Conservation (phyloP, 2,888 invertebrate species). For the Atethmia centrago region DNA sequence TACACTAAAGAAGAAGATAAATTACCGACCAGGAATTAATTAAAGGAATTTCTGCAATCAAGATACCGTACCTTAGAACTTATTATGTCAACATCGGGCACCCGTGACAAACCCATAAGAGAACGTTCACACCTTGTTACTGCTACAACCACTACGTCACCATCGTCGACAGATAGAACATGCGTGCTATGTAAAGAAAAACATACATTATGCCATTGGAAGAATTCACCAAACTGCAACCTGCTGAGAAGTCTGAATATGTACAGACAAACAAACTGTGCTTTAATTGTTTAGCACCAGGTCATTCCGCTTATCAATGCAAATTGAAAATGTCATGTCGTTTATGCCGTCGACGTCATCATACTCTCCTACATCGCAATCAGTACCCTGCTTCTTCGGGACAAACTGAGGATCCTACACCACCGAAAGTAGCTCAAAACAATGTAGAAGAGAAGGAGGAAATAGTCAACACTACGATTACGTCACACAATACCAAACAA, state of each 20-base stretch:
- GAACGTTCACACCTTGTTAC: not conserved
- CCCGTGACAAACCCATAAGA: too few relatives aligned
- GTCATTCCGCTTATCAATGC: too few relatives aligned
- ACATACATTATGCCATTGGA: too few relatives aligned
- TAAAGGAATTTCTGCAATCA: conserved; percentile 8
- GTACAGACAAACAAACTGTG: conserved; percentile 14
- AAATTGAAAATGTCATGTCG: too few relatives aligned
- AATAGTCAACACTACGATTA: conserved; percentile 9
- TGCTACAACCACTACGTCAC: too few relatives aligned
- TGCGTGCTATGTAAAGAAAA: conserved; percentile 3
- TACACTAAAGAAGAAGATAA: too few relatives aligned
- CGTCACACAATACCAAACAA: conserved; percentile 17
- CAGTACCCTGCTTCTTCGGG: conserved; percentile 1
- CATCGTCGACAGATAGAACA: too few relatives aligned
- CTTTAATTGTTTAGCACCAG: conserved; percentile 22
- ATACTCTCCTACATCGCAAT: conserved; percentile 13
- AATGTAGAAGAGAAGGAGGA: conserved; percentile 21
- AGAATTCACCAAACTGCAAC: conserved; percentile 15
- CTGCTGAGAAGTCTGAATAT: not conserved
- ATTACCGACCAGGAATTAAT: too few relatives aligned
- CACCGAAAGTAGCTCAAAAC: conserved; percentile 7
- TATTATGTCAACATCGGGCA: not conserved
- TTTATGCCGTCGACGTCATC: too few relatives aligned
- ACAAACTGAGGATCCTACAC: not conserved
- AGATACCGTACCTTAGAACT: conserved; percentile 19